Conservation (phyloP, 2,113 vertebrate species). For the Colaptes auratus region DNA sequence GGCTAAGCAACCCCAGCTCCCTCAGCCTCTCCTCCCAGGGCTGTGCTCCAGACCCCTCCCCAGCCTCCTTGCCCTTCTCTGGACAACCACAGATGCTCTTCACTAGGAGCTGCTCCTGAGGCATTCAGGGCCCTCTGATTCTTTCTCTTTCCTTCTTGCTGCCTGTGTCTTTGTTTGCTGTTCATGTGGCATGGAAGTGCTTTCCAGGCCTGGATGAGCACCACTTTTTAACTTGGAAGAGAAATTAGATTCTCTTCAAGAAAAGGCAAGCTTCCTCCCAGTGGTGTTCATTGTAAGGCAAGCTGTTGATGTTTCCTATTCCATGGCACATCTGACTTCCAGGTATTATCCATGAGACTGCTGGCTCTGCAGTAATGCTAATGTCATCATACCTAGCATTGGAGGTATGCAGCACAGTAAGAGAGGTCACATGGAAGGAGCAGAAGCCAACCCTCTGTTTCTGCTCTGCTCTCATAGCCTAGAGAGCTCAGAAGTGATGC, state of each 20-base stretch:
- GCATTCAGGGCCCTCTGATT: neutral
- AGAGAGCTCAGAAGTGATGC: neutral
- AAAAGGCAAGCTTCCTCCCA: conserved; percentile 41
- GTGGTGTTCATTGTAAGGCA: neutral
- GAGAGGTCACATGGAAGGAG: conserved; percentile 13
- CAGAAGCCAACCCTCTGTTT: neutral
- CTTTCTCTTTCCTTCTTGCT: neutral
- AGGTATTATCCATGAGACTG: conserved; percentile 41
- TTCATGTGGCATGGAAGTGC: neutral
- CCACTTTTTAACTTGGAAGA: neutral
- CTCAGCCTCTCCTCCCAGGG: too few relatives aligned
- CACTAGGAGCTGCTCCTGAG: neutral
- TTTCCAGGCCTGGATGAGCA: neutral
- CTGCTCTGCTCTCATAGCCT: neutral
- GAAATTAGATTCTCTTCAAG: neutral
- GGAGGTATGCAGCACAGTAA: neutral
- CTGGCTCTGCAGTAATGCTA: conserved; percentile 34
- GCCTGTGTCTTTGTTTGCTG: neutral
- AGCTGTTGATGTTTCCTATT: conserved; percentile 43
- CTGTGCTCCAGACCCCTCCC: too few relatives aligned
- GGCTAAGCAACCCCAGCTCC: too few relatives aligned
- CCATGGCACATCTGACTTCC: conserved; percentile 21
- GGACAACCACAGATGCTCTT: neutral
- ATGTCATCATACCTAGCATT: conserved; percentile 4
- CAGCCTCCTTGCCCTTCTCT: too few relatives aligned